phyloP scores from a whole-genome alignment of 2,888 invertebrate genomes.

The Agonopterix heracliana region DNA sequence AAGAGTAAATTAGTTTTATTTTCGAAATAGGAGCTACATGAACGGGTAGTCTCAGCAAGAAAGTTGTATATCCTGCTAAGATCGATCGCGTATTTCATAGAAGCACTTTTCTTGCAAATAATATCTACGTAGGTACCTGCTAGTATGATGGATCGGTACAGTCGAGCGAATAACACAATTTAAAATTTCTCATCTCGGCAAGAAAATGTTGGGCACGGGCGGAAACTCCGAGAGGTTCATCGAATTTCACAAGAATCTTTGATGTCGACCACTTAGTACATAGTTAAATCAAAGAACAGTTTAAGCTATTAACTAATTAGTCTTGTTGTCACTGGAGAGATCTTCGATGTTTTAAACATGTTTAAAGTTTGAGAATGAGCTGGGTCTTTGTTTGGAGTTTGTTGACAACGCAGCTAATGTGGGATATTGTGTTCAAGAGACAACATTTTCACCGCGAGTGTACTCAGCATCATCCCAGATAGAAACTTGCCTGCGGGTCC shows the following conservation, averaged over 20 bases:
- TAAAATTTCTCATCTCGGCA: constrained; percentile 13
- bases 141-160: constrained; percentile 34
- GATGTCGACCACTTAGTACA: constrained; percentile 13
- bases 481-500: constrained; percentile 57
- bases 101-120: constrained; percentile 39
- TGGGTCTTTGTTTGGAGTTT: too few species aligned
- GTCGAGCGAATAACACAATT: constrained; percentile 21
- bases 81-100: constrained; percentile 34
- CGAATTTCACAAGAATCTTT: constrained; percentile 21
- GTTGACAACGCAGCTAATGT: too few species aligned
- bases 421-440: too few species aligned
- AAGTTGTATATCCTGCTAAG: constrained; percentile 39
- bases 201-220: constrained; percentile 1
- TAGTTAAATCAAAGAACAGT: not conserved
- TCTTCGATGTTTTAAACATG: too few species aligned
- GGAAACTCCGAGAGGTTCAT: constrained; percentile 17
- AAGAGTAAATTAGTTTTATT: constrained; percentile 7
- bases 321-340: too few species aligned
- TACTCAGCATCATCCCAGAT: constrained; percentile 48
- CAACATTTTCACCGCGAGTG: constrained; percentile 27
- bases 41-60: constrained; percentile 32
- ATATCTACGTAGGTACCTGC: constrained; percentile 22
- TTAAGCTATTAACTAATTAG: constrained; percentile 10
- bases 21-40: constrained; percentile 6
- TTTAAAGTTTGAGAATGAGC: too few species aligned